Evolutionary conservation across 2,888 invertebrate genomes (phyloP), one percentile per base, ranked within the genome.

Genomic region (Blastobasis adustella): DNA sequence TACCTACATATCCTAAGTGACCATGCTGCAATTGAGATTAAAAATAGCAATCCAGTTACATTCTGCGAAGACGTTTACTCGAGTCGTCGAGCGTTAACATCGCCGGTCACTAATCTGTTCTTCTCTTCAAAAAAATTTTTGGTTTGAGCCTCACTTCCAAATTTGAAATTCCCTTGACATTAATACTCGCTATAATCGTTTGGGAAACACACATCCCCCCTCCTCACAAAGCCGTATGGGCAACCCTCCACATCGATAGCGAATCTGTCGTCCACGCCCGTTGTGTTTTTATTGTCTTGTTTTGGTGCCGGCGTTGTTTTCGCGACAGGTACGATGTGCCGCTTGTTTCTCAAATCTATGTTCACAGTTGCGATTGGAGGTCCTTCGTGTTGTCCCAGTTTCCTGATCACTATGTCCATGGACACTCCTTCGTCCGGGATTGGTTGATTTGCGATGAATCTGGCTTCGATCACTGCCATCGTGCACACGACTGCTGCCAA

Each of bases 171-270:
- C 23, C 23, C 23, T 23, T 23, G 23, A 3, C 3, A 23, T 23
- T 23, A 23, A 23, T 23, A 23, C 23, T 23, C 23, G 23, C 47
- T 57, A 45, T 64, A 65, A 40, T 57, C 51, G 38, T 60, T 56
- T 1, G 69, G 66, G 9, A 73, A 62, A 56, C 76, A 76, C 48
- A 65, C 64, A 0, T 49, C 54, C 8, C 66, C 67, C 37, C 50
- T 50, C 44, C 36, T 55, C 0, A 56, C 57, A 45, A 58, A 67
- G 1, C 74, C 76, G 4, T 5, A 7, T 23, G 74, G 59, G 23
- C 76, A 76, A 0, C 4, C 9, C 4, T 61, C 64, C 1, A 53
- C 58, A 1, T 49, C 45, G 8, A 74, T 56, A 5, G 53, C 57
- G 37, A 49, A 38, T 6, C 73, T 66, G 46, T 54, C 54, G 38